Evolutionary conservation across 2,797 vertebrate species (phyloP).

Genomic region (Perdix hodgsoniae): DNA sequence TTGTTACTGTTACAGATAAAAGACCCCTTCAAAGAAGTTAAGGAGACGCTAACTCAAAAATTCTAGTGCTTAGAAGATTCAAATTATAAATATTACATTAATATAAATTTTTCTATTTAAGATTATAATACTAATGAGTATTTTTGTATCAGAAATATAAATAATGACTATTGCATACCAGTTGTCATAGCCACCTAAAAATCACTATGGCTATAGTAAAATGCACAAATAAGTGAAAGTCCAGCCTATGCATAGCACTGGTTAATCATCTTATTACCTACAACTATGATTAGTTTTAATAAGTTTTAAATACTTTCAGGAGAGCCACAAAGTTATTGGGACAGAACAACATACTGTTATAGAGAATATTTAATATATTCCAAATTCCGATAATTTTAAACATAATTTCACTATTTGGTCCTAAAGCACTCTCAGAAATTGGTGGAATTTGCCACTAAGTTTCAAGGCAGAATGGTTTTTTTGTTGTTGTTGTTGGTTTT

Average conservation of each 20-base stretch:
- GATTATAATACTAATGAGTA: not conserved
- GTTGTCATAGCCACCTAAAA: not conserved
- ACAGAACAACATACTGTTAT: not conserved
- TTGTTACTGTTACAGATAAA: not conserved
- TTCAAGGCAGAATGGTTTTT: constrained; percentile 4
- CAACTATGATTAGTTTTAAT: not conserved
- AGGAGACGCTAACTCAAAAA: not conserved
- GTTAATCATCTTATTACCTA: too few relatives aligned
- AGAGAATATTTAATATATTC: constrained; percentile 6
- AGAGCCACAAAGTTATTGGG: not conserved
- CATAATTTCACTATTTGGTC: not conserved
- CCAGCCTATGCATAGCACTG: too few relatives aligned
- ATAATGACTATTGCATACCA: not conserved
- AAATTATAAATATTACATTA: not conserved
- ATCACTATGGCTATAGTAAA: not conserved
- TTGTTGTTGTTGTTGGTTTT: too few relatives aligned
- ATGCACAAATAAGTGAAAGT: not conserved
- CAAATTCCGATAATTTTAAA: constrained; percentile 22
- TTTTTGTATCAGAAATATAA: not conserved
- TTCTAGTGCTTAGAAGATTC: not conserved
- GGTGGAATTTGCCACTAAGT: not conserved
- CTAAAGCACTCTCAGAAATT: not conserved
- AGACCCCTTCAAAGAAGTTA: not conserved
- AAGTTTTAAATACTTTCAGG: constrained; percentile 19
- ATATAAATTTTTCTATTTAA: not conserved